Base-by-base conservation (phyloP, 1,140 invertebrate species). In the Hyposmocoma kahamanoa region DNA sequence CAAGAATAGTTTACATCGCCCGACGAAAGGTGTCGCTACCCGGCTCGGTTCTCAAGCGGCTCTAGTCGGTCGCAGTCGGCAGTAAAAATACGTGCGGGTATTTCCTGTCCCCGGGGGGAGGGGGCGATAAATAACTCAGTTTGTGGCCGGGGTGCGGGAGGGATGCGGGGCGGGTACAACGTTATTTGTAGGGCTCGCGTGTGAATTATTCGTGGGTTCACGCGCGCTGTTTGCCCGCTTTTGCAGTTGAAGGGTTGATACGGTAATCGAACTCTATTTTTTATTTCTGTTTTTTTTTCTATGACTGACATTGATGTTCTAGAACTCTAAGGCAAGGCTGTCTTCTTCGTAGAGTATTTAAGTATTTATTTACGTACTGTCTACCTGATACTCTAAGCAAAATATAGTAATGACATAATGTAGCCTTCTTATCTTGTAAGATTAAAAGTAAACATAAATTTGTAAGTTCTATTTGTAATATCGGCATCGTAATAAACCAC, bases 161-260 rank as follows among this genome's bases (percentile, higher is more conserved):
- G 50, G 43, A 53, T 22, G 59, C 44, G 55, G 57, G 59, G 64
- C 52, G 68, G 38, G 19, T 18, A 22, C 19, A 21, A 20, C 62
- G 72, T 80, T 83, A 80, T 83, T 77, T 83, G 73, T 83, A 79
- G 76, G 75, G 77, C 74, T 80, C 74, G 78, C 80, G 78, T 84
- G 80, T 84, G 80, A 84, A 84, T 84, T 82, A 84, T 82, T 80
- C 78, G 76, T 80, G 68, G 76, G 74, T 82, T 82, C 74, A 82
- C 78, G 80, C 78, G 69, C 74, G 64, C 67, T 71, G 72, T 83
- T 73, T 75, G 74, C 62, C 67, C 66, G 32, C 8, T 36, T 10
- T 8, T 17, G 32, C 32, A 15, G 32, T 36, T n/a, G 18, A 36
- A 36, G 32, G 5, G 5, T 26, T 6, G 5, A 26, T 36, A 17